Evolutionary conservation across 2,113 vertebrate genomes (phyloP).

Genomic region (Ptychochromis oligacanthus): DNA sequence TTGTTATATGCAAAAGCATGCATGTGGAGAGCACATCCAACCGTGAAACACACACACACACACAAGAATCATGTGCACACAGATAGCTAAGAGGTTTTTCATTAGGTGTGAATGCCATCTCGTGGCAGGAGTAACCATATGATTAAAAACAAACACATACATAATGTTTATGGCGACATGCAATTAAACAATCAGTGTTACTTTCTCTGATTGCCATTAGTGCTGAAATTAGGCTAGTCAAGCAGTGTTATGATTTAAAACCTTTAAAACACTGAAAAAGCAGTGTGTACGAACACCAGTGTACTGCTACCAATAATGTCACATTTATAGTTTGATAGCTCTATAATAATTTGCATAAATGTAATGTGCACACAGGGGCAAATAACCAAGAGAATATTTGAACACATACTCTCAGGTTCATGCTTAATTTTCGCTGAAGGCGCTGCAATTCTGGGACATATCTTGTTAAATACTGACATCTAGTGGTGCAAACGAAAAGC

Average conservation of each 20-base stretch:
- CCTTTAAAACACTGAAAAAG: not conserved
- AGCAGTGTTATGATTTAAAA: not conserved
- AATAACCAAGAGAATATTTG: not conserved
- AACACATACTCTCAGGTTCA: not conserved
- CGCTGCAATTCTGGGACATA: conserved; percentile 12
- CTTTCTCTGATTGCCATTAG: not conserved
- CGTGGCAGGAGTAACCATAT: conserved; percentile 54
- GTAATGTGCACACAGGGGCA: not conserved
- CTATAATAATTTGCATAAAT: not conserved
- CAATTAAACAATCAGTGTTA: not conserved
- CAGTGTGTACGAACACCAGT: not conserved
- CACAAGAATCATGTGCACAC: not conserved
- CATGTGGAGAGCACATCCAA: conserved; percentile 11
- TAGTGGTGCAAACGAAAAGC: conserved; percentile 45
- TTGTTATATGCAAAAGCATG: conserved; percentile 26
- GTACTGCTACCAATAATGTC: not conserved
- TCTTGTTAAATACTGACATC: conserved; percentile 74
- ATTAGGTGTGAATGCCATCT: conserved; percentile 75
- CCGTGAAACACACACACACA: not conserved
- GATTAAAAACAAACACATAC: conserved; percentile 10
- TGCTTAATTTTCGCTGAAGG: not conserved
- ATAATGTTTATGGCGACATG: conserved; percentile 16
- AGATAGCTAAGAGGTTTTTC: conserved; percentile 8
- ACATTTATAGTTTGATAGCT: not conserved
- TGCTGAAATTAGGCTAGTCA: not conserved